These are phyloP conservation scores for Ophion obscuratus DNA, from an alignment of 2,888 invertebrate species.

Conservation along the genomic window DNA sequence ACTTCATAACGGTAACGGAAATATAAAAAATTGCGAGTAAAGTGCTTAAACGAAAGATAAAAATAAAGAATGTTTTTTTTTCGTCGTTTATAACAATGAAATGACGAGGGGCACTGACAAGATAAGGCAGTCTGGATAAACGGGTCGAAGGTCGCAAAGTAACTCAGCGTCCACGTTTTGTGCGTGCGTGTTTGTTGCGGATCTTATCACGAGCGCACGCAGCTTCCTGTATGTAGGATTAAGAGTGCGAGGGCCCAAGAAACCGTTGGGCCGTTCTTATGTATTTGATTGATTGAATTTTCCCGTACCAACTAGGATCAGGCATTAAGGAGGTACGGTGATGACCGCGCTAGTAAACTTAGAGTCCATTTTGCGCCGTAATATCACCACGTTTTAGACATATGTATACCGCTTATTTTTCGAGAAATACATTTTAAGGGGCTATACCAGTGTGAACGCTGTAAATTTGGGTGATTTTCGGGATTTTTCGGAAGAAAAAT, in stretches of 20 bases:
- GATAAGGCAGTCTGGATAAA: slow-evolving; percentile 41
- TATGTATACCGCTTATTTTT: too few relatives aligned
- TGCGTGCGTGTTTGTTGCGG: slow-evolving; percentile 19
- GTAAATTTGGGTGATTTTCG: too few relatives aligned
- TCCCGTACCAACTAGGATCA: neutral
- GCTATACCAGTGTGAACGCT: too few relatives aligned
- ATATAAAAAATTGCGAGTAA: too few relatives aligned
- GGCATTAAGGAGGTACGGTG: neutral
- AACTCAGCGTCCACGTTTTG: slow-evolving; percentile 47
- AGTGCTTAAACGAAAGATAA: too few relatives aligned
- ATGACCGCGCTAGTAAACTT: too few relatives aligned
- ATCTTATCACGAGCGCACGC: neutral
- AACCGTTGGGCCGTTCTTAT: neutral
- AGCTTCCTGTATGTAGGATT: neutral
- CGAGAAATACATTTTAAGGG: too few relatives aligned
- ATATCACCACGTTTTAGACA: too few relatives aligned
- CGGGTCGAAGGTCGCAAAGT: slow-evolving; percentile 57
- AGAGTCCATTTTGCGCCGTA: too few relatives aligned
- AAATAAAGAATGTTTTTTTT: slow-evolving; percentile 4
- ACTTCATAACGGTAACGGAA: too few relatives aligned
- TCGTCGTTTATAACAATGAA: slow-evolving; percentile 25
- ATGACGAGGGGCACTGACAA: slow-evolving; percentile 23
- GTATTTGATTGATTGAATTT: neutral
- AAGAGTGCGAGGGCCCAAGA: neutral
- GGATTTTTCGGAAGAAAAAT: too few relatives aligned